Evolutionary conservation across 30 jellyfish, hydroid and myxozoan species (phyloP), one percentile per base, ranked within the genome.

Genomic region (Turritopsis rubra): DNA sequence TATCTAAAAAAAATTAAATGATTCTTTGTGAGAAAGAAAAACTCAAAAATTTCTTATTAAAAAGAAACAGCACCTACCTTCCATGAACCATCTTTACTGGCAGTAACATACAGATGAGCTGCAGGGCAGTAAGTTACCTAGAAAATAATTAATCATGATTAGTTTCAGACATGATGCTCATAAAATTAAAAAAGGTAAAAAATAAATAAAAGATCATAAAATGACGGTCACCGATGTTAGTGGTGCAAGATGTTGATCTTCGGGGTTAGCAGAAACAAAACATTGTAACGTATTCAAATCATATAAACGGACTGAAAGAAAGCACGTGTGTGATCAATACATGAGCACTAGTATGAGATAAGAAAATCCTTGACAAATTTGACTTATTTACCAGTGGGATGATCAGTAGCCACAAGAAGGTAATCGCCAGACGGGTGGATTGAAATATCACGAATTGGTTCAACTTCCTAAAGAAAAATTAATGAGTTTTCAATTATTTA

Each of bases 381-480:
- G 60, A 68, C 9, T 19, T 0, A 72, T 23, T 52, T 66, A 90
- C 99, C 96, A 7, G 97, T 95, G 5, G 97, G 97, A 80, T 92
- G 96, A 76, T 90, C 97, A 30, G 96, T 88, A 29, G 96, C 96
- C 9, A 90, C 96, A 21, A 95, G 72, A 24, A 95, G 65, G 54
- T 86, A 90, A 68, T 95, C 97, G 21, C 99, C 99, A 41, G 96
- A 79, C 0, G 99, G 99, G 83, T 95, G 99, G 75, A 95, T 87
- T 16, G 99, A 89, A 31, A 95, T 53, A 27, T 95, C 92, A 18
- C 97, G 92, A 19, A 95, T 73, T 0, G 97, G 82, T 29, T 95
- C 97, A 9, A 95, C 95, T 87, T 95, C 99, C 98, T 95, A 65
- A 25, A 81, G 41, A 21, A 68, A 68, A n/a, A n/a, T n/a, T n/a